Percentiles rank a stretch among this genome's conserved stretches.
phyloP scores from a whole-genome alignment of 2,113 vertebrate species.

The Silurus asotus region DNA sequence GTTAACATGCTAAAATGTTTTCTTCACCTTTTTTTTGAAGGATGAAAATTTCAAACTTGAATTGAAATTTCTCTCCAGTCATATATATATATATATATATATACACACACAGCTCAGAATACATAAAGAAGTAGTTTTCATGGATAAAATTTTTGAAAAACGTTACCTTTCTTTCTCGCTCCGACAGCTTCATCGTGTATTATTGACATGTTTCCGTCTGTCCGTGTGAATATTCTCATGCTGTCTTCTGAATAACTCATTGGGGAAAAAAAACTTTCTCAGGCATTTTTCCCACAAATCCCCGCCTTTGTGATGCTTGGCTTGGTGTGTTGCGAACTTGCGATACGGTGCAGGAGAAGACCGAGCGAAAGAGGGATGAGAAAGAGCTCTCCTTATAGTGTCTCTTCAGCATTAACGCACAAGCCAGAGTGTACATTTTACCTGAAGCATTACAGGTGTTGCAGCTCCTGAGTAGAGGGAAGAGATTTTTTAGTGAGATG shows the following conservation, averaged over 20 bases:
- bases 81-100: too few species aligned
- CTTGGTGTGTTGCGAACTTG: constrained; percentile 10
- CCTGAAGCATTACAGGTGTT: not conserved
- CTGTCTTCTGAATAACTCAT: not conserved
- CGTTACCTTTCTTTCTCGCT: not conserved
- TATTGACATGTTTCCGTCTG: not conserved
- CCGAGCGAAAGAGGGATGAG: not conserved
- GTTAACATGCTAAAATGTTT: too few species aligned
- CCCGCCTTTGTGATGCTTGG: constrained; percentile 10
- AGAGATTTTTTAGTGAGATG: not conserved
- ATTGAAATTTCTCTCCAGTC: not conserved
- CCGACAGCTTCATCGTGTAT: not conserved
- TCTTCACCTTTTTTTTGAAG: too few species aligned
- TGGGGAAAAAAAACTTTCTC: not conserved
- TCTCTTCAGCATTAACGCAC: not conserved
- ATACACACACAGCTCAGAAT: not conserved
- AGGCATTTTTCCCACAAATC: constrained; percentile 15
- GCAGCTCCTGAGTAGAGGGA: not conserved
- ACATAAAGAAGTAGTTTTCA: not conserved
- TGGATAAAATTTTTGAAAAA: not conserved
- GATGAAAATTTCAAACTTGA: not conserved
- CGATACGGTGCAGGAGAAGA: not conserved
- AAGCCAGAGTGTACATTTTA: not conserved
- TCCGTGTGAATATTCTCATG: constrained; percentile 8
- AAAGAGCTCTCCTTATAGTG: not conserved